Evolutionary conservation across 2,797 vertebrate species (phyloP), one percentile per base, ranked within the genome.

Genomic region (Parambassis ranga): DNA sequence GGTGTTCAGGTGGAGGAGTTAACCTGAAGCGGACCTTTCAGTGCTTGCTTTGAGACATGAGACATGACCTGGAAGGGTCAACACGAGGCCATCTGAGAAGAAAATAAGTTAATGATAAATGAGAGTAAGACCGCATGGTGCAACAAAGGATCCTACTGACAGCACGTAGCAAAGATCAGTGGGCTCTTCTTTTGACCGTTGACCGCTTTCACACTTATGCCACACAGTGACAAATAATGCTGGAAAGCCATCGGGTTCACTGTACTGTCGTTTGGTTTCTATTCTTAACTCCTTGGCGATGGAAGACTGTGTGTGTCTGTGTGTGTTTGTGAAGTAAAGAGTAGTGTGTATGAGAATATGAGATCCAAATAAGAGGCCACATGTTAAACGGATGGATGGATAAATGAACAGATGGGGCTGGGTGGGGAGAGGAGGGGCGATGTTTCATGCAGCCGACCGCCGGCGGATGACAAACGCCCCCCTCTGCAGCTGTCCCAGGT

Each of bases 401-500:
- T 14, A 38, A 62, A 62, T 27, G 33, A 62, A 62, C 48, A 59
- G 46, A 71, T 27, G 67, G 68, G 53, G 62, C 19, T 6, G 47
- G 27, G 19, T 3, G 22, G 11, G 10, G 16, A 4, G 2, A 26
- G 32, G 44, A 1, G 10, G 60, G 46, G 20, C 7, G 2, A 46
- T 30, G 65, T 66, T 83, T 96, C 95, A 98, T 0, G 96, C 96
- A 10, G 98, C 96, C 5, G 97, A 98, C 47, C 98, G 94, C 5
- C 98, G 94, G 13, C 97, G 95, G 76, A 99, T 98, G 86, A 99
- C 94, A 15, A 98, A 98, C 32, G 95, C 95, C n/a, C 98, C 98
- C 7, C 96, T 93, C 90, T 99, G 98, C 60, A 99, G 94, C 92
- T 99, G 98, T 22, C 96, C 97, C 81, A 99, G 88, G 82, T 99